Conservation (phyloP, 2,888 invertebrate genomes). For the Zelleria hepariella region DNA sequence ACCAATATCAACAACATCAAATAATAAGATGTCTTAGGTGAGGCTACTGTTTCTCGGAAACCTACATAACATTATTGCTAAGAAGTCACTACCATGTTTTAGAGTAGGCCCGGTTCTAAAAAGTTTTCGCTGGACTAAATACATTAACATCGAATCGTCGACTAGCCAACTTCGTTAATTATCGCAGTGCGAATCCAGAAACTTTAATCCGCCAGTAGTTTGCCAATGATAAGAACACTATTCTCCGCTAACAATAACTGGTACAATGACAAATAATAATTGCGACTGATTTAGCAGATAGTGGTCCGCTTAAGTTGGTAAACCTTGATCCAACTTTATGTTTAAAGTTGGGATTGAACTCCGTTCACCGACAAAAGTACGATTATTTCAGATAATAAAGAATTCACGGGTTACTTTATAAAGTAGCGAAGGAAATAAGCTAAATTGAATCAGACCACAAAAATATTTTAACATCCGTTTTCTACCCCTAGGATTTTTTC, state of each 20-base stretch:
- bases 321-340: background rate
- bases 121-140: background rate
- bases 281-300: background rate
- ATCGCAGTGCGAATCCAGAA: background rate
- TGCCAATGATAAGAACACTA: background rate
- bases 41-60: too few relatives aligned
- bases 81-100: too few relatives aligned
- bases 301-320: background rate
- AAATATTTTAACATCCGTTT: too few relatives aligned
- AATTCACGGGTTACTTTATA: too few relatives aligned
- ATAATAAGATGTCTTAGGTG: too few relatives aligned
- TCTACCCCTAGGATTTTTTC: too few relatives aligned
- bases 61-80: too few relatives aligned
- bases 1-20: too few relatives aligned
- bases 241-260: background rate
- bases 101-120: background rate
- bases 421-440: too few relatives aligned
- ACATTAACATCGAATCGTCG: background rate
- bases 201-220: background rate
- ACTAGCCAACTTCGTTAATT: background rate
- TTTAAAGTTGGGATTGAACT: background rate
- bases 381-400: too few relatives aligned
- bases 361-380: background rate
- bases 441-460: too few relatives aligned
- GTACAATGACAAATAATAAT: background rate